Percentiles rank a stretch among this genome's conserved stretches.
Conservation (phyloP, 2,888 invertebrate species). For the Melanchra persicariae region DNA sequence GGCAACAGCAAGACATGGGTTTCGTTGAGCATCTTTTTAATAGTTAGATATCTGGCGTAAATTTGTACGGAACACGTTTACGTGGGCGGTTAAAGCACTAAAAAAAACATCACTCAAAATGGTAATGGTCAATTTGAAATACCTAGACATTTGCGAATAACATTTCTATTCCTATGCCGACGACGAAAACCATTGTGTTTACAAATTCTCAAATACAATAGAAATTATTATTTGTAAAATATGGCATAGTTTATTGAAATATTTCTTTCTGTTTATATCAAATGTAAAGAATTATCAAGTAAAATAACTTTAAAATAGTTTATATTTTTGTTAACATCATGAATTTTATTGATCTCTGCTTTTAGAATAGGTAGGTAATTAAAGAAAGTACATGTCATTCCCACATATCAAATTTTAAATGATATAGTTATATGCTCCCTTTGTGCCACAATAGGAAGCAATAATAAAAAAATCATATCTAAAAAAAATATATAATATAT, state of each 20-base stretch:
- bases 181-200: not conserved
- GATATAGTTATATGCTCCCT: slow-evolving; percentile 71
- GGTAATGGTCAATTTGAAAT: slow-evolving; percentile 1
- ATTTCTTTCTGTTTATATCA: slow-evolving; percentile 43
- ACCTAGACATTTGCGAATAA: slow-evolving; percentile 7
- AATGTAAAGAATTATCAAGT: slow-evolving; percentile 23
- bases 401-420: slow-evolving; percentile 78
- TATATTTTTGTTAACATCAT: slow-evolving; percentile 48
- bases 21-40: slow-evolving; percentile 67
- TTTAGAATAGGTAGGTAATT: slow-evolving; percentile 64
- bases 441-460: slow-evolving; percentile 80
- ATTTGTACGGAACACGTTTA: not conserved
- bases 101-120: not conserved
- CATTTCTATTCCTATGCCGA: not conserved
- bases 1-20: slow-evolving; percentile 71
- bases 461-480: slow-evolving; percentile 64
- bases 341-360: slow-evolving; percentile 58
- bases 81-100: not conserved
- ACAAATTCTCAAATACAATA: slow-evolving; percentile 25
- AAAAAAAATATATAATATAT: slow-evolving; percentile 6
- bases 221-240: slow-evolving; percentile 50
- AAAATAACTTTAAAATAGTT: slow-evolving; percentile 24
- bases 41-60: slow-evolving; percentile 61
- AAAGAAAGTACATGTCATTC: slow-evolving; percentile 80
- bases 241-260: slow-evolving; percentile 61